Percentiles rank a stretch among this genome's conserved stretches.
These are phyloP conservation scores for Lepilemur septentrionalis DNA, from an alignment of 2,797 vertebrate genomes.

Conservation along the genomic window DNA sequence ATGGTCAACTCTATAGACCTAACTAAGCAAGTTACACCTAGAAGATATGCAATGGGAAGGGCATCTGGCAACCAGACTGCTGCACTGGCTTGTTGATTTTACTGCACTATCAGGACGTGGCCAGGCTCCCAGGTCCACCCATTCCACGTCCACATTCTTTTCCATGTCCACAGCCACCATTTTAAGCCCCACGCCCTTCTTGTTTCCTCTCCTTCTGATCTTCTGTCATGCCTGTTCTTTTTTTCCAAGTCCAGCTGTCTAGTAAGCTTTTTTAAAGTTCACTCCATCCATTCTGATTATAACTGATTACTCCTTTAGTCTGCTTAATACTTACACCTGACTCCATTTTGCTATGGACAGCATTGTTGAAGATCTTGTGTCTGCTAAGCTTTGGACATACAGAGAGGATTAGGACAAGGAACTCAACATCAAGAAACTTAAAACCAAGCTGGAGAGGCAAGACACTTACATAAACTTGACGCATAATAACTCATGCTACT, in stretches of 20 bases:
- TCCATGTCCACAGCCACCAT: not conserved
- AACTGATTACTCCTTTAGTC: not conserved
- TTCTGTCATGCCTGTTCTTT: not conserved
- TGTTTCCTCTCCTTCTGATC: not conserved
- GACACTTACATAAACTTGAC: not conserved
- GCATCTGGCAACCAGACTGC: conserved; percentile 54
- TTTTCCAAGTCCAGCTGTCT: not conserved
- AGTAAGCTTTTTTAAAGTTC: not conserved
- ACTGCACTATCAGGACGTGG: conserved; percentile 48
- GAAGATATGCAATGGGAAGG: conserved; percentile 68
- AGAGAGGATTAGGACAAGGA: not conserved
- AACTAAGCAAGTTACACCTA: conserved; percentile 64
- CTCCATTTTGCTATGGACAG: not conserved
- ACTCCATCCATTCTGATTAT: not conserved
- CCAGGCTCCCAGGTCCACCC: conserved; percentile 54
- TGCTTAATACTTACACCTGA: not conserved
- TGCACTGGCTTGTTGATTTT: conserved; percentile 58
- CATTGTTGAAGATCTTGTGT: not conserved
- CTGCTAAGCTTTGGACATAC: not conserved
- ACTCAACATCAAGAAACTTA: not conserved
- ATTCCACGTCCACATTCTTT: conserved; percentile 39
- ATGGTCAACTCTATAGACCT: conserved; percentile 20
- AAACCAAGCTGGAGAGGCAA: not conserved
- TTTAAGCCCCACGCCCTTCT: conserved; percentile 26
- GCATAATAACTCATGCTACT: not conserved